These are phyloP conservation scores for Mesorhabditis belari DNA, from an alignment of 2,888 invertebrate genomes.

Conservation along the genomic window DNA sequence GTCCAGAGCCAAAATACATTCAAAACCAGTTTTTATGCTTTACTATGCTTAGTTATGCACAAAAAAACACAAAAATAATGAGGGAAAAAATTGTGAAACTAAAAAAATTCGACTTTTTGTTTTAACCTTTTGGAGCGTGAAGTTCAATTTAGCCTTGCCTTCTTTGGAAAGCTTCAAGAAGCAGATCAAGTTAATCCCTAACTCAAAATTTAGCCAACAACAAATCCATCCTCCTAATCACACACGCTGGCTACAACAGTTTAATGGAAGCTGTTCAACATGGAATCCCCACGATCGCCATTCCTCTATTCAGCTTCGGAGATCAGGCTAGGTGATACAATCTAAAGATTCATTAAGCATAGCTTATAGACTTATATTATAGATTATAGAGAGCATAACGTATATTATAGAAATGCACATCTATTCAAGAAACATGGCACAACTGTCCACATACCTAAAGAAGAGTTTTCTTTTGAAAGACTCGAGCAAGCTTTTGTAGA, in stretches of 20 bases:
- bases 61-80: too few relatives aligned
- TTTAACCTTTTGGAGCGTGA: too few relatives aligned
- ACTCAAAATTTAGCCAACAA: conserved; percentile 1
- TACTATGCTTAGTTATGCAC: too few relatives aligned
- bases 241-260: conserved; percentile 12
- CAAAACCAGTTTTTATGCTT: too few relatives aligned
- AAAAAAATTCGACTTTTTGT: too few relatives aligned
- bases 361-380: conserved; percentile 3
- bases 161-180: too few relatives aligned
- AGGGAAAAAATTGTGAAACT: too few relatives aligned
- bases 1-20: too few relatives aligned
- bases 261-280: conserved; percentile 6
- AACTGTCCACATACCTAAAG: not conserved
- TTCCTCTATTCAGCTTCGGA: conserved; percentile 5
- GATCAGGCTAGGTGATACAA: not conserved
- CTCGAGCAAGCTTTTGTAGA: not conserved
- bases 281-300: conserved; percentile 5
- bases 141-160: too few relatives aligned
- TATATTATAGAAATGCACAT: not conserved
- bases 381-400: conserved; percentile 2
- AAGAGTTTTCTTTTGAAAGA: not conserved
- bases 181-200: too few relatives aligned
- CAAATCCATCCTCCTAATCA: conserved; percentile 5
- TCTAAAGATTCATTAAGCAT: not conserved
- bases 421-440: not conserved